Base-by-base conservation (phyloP, 2,797 vertebrate species). In the Pseudochromis fuscus region DNA sequence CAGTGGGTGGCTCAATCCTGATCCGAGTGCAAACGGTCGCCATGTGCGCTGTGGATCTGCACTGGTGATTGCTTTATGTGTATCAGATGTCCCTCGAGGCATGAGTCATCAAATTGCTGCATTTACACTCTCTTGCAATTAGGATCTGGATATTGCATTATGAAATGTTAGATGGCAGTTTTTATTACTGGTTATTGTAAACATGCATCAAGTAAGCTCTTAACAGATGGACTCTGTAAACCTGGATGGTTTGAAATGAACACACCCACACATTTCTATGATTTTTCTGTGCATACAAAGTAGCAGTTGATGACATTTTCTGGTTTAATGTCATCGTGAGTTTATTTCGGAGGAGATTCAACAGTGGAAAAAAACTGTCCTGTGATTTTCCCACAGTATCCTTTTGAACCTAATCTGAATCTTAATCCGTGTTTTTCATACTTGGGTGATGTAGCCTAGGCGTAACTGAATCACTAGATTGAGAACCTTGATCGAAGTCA, bases 11-110 rank as follows among this genome's bases (percentile, higher is more conserved):
- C 58, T 83, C 50, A 69, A 46, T 30, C 19, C 30, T 76, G 66
- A 87, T 82, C 79, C 56, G 1, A 67, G 46, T 35, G 62, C 38
- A 85, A 87, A 86, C 30, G 1, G 37, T 42, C 45, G 61, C 50
- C 67, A 49, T 13, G 21, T 12, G n/a, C n/a, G n/a, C 37, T 16
- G 16, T 18, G 37, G 1, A 16, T 40, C 16, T 16, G n/a, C 31
- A 2, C 31, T 13, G 12, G 8, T 61, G 57, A 45, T 23, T 31
- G 24, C 5, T 13, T 3, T 4, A 35, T 35, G 52, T 49, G 30
- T 16, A 23, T 28, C 31, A 33, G 6, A 64, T 2, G 2, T 40
- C 64, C 25, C 23, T 37, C 19, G 11, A 64, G 52, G 51, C 42
- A 57, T 62, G 13, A 81, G 37, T 48, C 63, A 52, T 9, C 30